phyloP scores from a whole-genome alignment of 2,888 invertebrate species.

The Yponomeuta malinellus region DNA sequence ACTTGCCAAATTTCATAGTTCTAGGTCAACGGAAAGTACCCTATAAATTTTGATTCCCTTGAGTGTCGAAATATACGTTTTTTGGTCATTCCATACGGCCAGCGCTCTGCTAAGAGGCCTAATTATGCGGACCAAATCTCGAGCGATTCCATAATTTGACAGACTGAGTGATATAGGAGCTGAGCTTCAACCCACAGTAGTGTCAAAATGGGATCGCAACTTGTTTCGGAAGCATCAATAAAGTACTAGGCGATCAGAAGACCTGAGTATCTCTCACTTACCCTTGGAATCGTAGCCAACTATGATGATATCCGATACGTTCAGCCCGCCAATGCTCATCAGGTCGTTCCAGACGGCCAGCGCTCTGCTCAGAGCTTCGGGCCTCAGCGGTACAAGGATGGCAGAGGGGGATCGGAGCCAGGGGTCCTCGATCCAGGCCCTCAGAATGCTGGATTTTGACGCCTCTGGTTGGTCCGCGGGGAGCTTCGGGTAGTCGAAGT shows the following conservation, averaged over 20 bases:
- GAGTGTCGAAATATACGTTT: too few relatives aligned
- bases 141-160: too few relatives aligned
- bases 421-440: constrained; percentile 60
- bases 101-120: too few relatives aligned
- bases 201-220: too few relatives aligned
- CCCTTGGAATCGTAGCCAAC: constrained; percentile 68
- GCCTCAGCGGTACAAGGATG: constrained; percentile 60
- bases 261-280: constrained; percentile 28
- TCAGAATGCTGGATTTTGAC: constrained; percentile 47
- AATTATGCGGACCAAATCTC: too few relatives aligned
- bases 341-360: constrained; percentile 63
- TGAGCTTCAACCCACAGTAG: too few relatives aligned
- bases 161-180: too few relatives aligned
- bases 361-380: constrained; percentile 51
- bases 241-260: neutral
- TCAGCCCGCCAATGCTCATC: constrained; percentile 40
- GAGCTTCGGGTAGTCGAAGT: constrained; percentile 31
- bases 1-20: too few relatives aligned
- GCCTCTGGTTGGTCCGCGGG: constrained; percentile 29
- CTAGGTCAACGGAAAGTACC: too few relatives aligned
- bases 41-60: too few relatives aligned
- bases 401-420: constrained; percentile 64
- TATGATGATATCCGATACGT: constrained; percentile 56
- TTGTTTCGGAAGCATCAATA: neutral
- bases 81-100: too few relatives aligned